These are phyloP conservation scores for Xylota segnis DNA, from an alignment of 2,888 invertebrate genomes.

Conservation along the genomic window DNA sequence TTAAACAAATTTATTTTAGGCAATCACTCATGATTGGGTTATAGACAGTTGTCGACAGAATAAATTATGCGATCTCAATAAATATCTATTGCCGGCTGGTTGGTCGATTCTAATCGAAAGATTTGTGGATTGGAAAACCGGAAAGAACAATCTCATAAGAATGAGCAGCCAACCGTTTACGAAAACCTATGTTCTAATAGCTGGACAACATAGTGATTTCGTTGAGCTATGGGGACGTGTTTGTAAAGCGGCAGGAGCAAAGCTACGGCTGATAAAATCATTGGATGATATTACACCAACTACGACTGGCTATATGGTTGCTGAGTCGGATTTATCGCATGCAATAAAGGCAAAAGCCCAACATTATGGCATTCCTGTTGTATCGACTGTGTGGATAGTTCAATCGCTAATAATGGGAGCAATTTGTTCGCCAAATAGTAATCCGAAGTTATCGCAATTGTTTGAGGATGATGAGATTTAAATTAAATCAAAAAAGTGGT, in stretches of 20 bases:
- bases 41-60: constrained; percentile 86
- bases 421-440: constrained; percentile 85
- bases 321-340: constrained; percentile 87
- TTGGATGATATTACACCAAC: constrained; percentile 85
- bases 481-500: constrained; percentile 32
- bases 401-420: constrained; percentile 88
- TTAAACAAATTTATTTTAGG: constrained; percentile 79
- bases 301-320: constrained; percentile 86
- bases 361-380: constrained; percentile 87
- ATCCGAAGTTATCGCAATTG: constrained; percentile 83
- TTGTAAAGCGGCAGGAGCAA: constrained; percentile 86
- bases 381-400: constrained; percentile 89
- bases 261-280: constrained; percentile 85
- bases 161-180: constrained; percentile 85
- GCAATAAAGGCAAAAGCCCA: constrained; percentile 86
- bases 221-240: constrained; percentile 87
- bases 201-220: constrained; percentile 86
- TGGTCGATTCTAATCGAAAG: constrained; percentile 86
- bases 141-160: constrained; percentile 80
- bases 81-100: constrained; percentile 87
- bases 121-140: constrained; percentile 84
- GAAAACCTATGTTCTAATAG: constrained; percentile 85
- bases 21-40: constrained; percentile 90
- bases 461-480: constrained; percentile 77
- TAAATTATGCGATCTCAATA: constrained; percentile 84